Evolutionary conservation across 2,888 invertebrate genomes (phyloP).

Genomic region (Troglohyphantes excavatus): DNA sequence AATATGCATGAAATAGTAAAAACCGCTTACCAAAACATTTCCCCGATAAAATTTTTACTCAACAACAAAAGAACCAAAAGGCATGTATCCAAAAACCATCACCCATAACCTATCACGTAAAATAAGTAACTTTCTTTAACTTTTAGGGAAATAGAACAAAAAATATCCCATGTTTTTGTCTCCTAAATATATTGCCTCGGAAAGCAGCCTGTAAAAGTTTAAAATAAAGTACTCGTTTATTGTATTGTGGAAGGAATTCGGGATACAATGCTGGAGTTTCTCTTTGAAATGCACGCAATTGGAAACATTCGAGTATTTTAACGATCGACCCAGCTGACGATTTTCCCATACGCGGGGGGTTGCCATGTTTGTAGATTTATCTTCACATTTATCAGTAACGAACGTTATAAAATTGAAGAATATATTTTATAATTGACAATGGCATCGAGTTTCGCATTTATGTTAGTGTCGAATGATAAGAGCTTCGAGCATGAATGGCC

Average conservation of each 20-base stretch:
- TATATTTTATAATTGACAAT: too few relatives aligned
- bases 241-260: slow-evolving; percentile 28
- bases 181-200: background rate
- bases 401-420: too few relatives aligned
- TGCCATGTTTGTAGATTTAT: slow-evolving; percentile 35
- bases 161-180: background rate
- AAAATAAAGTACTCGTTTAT: slow-evolving; percentile 6
- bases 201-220: slow-evolving; percentile 27
- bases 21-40: too few relatives aligned
- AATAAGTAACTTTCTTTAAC: background rate
- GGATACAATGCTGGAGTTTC: slow-evolving; percentile 27
- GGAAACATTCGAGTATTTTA: slow-evolving; percentile 63
- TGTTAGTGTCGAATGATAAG: too few relatives aligned
- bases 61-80: too few relatives aligned
- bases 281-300: slow-evolving; percentile 69
- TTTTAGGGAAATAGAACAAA: slow-evolving; percentile 3
- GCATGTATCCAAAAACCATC: too few relatives aligned
- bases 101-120: background rate
- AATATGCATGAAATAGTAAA: too few relatives aligned
- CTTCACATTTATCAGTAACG: too few relatives aligned
- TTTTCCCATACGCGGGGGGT: slow-evolving; percentile 57
- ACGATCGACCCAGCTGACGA: slow-evolving; percentile 68
- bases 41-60: too few relatives aligned
- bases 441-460: too few relatives aligned
- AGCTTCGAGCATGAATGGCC: too few relatives aligned